Percentiles rank a stretch among this genome's conserved stretches.
These are phyloP conservation scores for Eupeodes latifasciatus DNA, from an alignment of 2,888 invertebrate species.

Conservation along the genomic window DNA sequence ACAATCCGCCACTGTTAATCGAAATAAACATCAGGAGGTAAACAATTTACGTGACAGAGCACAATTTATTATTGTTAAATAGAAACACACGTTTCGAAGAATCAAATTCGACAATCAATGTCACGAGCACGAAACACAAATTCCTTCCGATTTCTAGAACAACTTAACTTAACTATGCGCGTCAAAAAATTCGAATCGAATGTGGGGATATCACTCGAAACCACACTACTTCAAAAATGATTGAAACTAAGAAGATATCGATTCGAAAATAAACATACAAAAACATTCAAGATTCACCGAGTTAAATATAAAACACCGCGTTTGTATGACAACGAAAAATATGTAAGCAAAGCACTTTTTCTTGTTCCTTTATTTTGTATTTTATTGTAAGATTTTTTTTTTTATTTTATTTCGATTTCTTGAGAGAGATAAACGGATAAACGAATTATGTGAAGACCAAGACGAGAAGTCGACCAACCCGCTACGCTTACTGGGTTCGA, in stretches of 20 bases:
- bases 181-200: constrained; percentile 11
- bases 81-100: constrained; percentile 37
- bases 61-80: constrained; percentile 9
- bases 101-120: constrained; percentile 27
- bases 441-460: constrained; percentile 39
- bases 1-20: constrained; percentile 10
- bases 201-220: constrained; percentile 45
- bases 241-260: not conserved
- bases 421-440: not conserved
- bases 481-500: constrained; percentile 65
- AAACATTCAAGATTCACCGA: not conserved
- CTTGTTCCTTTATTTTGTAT: constrained; percentile 2
- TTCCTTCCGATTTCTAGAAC: not conserved
- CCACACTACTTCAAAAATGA: constrained; percentile 15
- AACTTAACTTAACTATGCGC: not conserved
- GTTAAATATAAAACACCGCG: constrained; percentile 34
- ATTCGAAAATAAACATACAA: constrained; percentile 45
- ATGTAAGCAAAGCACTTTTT: not conserved
- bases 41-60: not conserved
- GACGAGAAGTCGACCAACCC: constrained; percentile 52
- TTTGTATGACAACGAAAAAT: constrained; percentile 7
- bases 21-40: constrained; percentile 29
- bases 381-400: constrained; percentile 4
- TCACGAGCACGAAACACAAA: constrained; percentile 20
- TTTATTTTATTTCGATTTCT: not conserved